These are phyloP conservation scores for Iselma pallidipennis DNA, from an alignment of 2,888 invertebrate genomes.

Conservation along the genomic window DNA sequence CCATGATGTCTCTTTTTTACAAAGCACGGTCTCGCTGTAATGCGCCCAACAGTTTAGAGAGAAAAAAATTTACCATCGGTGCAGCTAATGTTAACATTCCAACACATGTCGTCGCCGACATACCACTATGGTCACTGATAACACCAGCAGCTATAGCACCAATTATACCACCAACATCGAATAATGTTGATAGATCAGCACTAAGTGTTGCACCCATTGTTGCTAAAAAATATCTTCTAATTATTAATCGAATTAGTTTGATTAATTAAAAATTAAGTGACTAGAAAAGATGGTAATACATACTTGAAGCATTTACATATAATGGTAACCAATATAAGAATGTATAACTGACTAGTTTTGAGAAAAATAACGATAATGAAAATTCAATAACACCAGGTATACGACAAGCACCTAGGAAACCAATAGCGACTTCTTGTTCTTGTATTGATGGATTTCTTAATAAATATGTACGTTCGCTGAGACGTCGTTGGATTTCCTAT, in stretches of 20 bases:
- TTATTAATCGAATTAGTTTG: not conserved
- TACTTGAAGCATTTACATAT: constrained; percentile 84
- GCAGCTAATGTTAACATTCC: constrained; percentile 79
- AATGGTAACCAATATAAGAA: constrained; percentile 96
- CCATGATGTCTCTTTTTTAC: too few relatives aligned
- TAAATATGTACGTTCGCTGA: constrained; percentile 46
- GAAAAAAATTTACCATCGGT: constrained; percentile 69
- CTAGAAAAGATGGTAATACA: too few relatives aligned
- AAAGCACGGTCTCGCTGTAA: too few relatives aligned
- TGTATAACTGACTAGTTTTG: constrained; percentile 95
- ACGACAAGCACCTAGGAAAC: constrained; percentile 74
- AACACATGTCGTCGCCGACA: constrained; percentile 86
- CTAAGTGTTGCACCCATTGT: constrained; percentile 68
- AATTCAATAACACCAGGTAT: constrained; percentile 95
- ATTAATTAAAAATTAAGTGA: constrained; percentile 1
- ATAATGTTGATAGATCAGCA: constrained; percentile 78
- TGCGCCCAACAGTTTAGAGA: too few relatives aligned
- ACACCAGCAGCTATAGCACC: constrained; percentile 90
- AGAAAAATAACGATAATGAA: constrained; percentile 91
- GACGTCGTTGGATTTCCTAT: constrained; percentile 50
- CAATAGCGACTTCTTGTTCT: constrained; percentile 65
- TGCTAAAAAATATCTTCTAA: constrained; percentile 58
- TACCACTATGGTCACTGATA: constrained; percentile 79
- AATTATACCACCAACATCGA: constrained; percentile 88
- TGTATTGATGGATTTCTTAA: constrained; percentile 36